Evolutionary conservation across 1,140 invertebrate genomes (phyloP).

Genomic region (Propsilocerus akamusi): DNA sequence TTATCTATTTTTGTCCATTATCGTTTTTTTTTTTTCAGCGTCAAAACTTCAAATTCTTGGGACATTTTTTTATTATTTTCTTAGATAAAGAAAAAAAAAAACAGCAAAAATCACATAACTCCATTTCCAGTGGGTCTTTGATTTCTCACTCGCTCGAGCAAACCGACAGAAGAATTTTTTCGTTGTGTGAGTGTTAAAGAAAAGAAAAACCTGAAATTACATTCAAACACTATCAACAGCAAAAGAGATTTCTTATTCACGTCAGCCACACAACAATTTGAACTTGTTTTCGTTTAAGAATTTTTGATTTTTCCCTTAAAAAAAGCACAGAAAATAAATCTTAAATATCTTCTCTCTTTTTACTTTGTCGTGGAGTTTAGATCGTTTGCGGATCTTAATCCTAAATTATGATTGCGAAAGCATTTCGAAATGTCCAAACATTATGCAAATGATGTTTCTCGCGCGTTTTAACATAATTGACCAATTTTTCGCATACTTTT

Average conservation of each 20-base stretch:
- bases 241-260: background rate
- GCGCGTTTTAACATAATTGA: background rate
- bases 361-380: background rate
- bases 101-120: conserved; percentile 2
- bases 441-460: background rate
- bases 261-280: background rate
- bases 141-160: too few relatives aligned
- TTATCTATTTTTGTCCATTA: background rate
- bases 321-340: background rate
- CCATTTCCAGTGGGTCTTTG: background rate
- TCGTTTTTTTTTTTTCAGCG: background rate
- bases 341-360: background rate
- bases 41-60: background rate
- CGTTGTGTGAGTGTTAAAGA: background rate
- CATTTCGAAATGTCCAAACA: background rate
- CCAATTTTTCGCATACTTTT: too few relatives aligned
- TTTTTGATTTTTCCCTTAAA: background rate
- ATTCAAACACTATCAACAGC: background rate
- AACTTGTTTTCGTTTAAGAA: conserved; percentile 1
- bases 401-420: background rate
- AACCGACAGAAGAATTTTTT: too few relatives aligned
- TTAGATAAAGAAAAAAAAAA: background rate
- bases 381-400: background rate
- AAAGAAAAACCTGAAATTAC: conserved; percentile 3
- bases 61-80: background rate